A percentile compares a stretch with the other conserved stretches of the same genome.
Conservation (phyloP, 1,140 invertebrate species). For the Leptinotarsa defecta region DNA sequence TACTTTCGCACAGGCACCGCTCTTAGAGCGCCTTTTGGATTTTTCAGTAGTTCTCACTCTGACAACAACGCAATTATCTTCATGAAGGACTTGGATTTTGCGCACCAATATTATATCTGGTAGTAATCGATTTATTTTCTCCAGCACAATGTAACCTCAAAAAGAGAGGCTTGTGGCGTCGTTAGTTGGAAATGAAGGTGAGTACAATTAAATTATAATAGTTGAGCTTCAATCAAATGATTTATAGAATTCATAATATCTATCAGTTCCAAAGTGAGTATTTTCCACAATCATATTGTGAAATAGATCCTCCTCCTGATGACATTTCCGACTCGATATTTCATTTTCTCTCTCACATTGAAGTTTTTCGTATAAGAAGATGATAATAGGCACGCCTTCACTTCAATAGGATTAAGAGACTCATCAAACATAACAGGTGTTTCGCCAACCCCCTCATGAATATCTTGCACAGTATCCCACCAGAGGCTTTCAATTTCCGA, state of each 20-base stretch:
- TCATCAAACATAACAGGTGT: conserved; percentile 45
- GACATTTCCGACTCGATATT: no score
- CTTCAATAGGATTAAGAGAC: conserved; percentile 19
- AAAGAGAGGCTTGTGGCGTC: background rate
- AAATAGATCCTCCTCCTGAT: no score
- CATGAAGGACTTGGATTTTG: background rate
- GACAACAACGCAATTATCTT: no score
- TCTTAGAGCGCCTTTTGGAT: no score
- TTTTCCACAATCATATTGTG: no score
- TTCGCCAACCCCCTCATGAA: conserved; percentile 34
- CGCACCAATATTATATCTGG: background rate
- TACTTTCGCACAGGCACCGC: no score
- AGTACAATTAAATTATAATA: background rate
- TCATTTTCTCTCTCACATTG: no score
- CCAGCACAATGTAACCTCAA: background rate
- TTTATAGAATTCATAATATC: no score
- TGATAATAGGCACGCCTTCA: background rate
- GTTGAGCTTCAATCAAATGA: background rate
- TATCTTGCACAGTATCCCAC: conserved; percentile 9
- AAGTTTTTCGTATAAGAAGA: background rate
- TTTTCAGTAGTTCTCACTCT: no score
- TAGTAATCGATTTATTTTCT: background rate
- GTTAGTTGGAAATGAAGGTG: background rate
- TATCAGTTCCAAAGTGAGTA: no score
- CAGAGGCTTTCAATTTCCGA: conserved; percentile 35